Conservation (phyloP, 2,797 vertebrate genomes). For the Podargus strigoides region DNA sequence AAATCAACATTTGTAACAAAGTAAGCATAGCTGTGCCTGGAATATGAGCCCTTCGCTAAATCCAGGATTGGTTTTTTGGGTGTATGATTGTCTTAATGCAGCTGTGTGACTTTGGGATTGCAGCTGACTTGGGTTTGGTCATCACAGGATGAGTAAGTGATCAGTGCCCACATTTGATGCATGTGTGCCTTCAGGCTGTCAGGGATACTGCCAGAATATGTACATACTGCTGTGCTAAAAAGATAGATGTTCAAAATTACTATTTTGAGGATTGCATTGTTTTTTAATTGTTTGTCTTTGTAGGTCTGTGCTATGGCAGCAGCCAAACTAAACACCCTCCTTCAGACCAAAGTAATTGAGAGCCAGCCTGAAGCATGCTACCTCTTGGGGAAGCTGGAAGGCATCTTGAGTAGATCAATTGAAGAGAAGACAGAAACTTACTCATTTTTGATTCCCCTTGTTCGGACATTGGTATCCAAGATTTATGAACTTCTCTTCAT, state of each 20-base stretch:
- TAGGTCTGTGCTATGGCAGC: constrained; percentile 95
- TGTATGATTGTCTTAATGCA: background rate
- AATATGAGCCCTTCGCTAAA: background rate
- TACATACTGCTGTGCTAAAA: background rate
- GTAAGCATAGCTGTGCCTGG: background rate
- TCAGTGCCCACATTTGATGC: background rate
- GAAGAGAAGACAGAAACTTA: constrained; percentile 86
- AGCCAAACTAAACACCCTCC: constrained; percentile 92
- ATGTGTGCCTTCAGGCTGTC: background rate
- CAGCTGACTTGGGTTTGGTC: background rate
- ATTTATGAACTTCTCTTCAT: constrained; percentile 94
- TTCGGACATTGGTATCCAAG: constrained; percentile 92
- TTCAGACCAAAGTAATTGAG: constrained; percentile 92
- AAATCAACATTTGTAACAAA: background rate
- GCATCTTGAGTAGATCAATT: constrained; percentile 86
- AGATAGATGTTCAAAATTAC: background rate
- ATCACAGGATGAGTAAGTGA: background rate
- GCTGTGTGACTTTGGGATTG: background rate
- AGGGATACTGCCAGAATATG: background rate
- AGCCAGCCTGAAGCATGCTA: constrained; percentile 95
- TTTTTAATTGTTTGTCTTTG: background rate
- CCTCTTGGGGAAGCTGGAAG: constrained; percentile 89
- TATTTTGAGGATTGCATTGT: background rate
- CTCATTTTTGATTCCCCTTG: constrained; percentile 90
- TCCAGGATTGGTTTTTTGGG: background rate